phyloP scores from a whole-genome alignment of 2,888 invertebrate species.

The Rosalia funebris region DNA sequence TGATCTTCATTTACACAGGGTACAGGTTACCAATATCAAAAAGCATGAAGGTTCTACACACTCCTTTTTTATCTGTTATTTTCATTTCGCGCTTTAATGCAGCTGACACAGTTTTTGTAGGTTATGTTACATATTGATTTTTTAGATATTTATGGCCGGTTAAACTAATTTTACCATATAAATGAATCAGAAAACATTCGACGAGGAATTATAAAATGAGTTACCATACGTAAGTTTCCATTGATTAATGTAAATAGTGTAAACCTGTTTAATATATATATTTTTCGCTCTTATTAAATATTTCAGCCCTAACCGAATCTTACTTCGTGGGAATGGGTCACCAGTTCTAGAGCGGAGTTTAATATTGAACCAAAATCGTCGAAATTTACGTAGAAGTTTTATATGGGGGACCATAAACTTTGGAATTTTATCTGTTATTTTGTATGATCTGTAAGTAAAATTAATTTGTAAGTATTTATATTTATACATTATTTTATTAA shows the following conservation, averaged over 20 bases:
- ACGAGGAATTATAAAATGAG: background rate
- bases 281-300: background rate
- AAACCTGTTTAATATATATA: no score
- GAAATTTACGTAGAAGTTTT: slow-evolving; percentile 66
- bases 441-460: slow-evolving; percentile 71
- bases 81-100: no score
- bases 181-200: no score
- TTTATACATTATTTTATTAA: slow-evolving; percentile 38
- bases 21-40: no score
- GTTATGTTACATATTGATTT: no score
- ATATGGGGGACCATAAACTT: slow-evolving; percentile 71
- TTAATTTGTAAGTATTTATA: slow-evolving; percentile 20
- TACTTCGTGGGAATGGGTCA: slow-evolving; percentile 43
- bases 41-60: no score
- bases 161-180: no score
- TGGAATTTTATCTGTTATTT: slow-evolving; percentile 66
- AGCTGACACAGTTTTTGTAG: no score
- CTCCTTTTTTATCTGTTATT: no score
- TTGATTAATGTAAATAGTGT: no score
- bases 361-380: slow-evolving; percentile 66
- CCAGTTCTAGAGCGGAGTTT: slow-evolving; percentile 68
- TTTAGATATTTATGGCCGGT: no score
- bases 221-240: slow-evolving; percentile 5
- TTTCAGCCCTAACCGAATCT: slow-evolving; percentile 37
- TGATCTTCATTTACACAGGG: no score